Base-by-base conservation (phyloP, 2,113 vertebrate species). In the Mus spicilegus region DNA sequence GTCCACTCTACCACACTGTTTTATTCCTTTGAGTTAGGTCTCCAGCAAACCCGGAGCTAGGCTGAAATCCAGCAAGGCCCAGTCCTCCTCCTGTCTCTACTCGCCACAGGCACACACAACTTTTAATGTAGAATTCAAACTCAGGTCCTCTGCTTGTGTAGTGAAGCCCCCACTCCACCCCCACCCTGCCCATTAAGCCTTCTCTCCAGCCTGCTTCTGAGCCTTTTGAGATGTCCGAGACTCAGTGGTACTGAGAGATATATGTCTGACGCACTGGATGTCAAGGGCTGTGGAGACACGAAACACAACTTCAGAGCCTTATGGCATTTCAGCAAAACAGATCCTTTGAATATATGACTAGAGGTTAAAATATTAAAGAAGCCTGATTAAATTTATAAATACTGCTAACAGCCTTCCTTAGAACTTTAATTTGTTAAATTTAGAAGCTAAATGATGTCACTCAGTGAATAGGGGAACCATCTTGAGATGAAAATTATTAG, bases 381-480 rank as follows among this genome's bases (percentile, higher is more conserved):
- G 16, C 69, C 49, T 89, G 73, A 75, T 91, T 95, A 93, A 86
- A 85, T 89, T 7, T 91, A 54, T 46, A 84, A 84, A 86, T 63
- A 76, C 69, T 49, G 13, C 42, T 84, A 84, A 87, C 54, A 92
- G 56, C 56, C 91, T 92, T 88, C 73, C 69, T 70, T n/a, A 70
- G 26, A 86, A 90, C 7, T 82, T 80, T 39, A 82, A 92, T 92
- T 42, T 87, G 89, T 39, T 82, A 73, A 77, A 94, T 95, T 82
- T 84, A 96, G 75, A 87, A 95, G 61, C 36, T 82, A 88, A 76
- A 36, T 87, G 65, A 89, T n/a, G 33, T 84, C 76, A 94, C 81
- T 82, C 56, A 69, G 39, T 86, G 69, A 96, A 36, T 77, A 73
- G 49, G 17, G 49, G 89, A 93, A 89, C 54, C 30, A 87, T 54